Evolutionary conservation across 2,888 invertebrate genomes (phyloP).

Genomic region (Spodoptera exigua): DNA sequence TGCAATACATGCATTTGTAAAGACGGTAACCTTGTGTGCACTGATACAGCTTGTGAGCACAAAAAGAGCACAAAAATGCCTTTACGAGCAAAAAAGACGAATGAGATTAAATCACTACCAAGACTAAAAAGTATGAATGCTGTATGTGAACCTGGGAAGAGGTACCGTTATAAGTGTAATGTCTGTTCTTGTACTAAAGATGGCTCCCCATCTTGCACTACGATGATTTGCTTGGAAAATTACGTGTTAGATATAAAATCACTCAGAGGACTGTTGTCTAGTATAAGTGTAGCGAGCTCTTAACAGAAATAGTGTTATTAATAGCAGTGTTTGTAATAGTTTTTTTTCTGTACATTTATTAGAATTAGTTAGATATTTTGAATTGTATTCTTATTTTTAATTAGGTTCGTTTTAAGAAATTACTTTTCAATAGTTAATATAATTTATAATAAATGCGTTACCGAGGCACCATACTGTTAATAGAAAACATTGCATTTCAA

Average conservation of each 20-base stretch:
- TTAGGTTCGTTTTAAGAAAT: too few relatives aligned
- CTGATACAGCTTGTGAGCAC: conserved; percentile 51
- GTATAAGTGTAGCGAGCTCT: conserved; percentile 4
- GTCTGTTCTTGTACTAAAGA: conserved; percentile 65
- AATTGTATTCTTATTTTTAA: too few relatives aligned
- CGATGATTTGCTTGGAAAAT: conserved; percentile 69
- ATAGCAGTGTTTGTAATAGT: not conserved
- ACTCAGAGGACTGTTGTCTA: conserved; percentile 37
- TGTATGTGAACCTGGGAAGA: conserved; percentile 63
- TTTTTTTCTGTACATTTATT: too few relatives aligned
- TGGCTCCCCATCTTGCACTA: conserved; percentile 63
- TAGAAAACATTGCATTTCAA: not conserved
- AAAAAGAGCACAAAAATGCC: not conserved
- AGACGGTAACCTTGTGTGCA: conserved; percentile 49
- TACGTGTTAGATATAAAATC: conserved; percentile 49
- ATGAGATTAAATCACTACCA: conserved; percentile 47
- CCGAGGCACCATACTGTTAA: not conserved
- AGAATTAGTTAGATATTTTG: too few relatives aligned
- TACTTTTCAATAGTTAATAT: too few relatives aligned
- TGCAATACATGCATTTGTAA: conserved; percentile 70
- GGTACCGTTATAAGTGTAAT: conserved; percentile 70
- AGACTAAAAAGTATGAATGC: conserved; percentile 47
- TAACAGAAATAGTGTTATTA: not conserved
- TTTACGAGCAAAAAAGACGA: conserved; percentile 25
- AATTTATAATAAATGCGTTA: too few relatives aligned